Percentiles rank a stretch among this genome's conserved stretches.
These are phyloP conservation scores for Mormyrus lacerda DNA, from an alignment of 2,113 vertebrate genomes.

Conservation along the genomic window DNA sequence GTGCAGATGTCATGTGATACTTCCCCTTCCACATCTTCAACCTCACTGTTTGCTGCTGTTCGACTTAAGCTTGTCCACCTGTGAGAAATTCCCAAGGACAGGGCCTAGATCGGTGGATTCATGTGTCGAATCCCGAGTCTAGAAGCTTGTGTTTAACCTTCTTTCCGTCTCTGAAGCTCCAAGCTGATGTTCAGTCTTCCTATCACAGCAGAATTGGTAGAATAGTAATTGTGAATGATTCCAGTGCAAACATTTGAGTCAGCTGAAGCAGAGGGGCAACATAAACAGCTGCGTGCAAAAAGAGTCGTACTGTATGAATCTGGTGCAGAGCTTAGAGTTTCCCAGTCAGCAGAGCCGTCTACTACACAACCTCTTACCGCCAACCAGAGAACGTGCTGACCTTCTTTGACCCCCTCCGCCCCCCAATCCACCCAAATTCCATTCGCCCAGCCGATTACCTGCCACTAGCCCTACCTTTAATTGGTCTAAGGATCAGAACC, in stretches of 20 bases:
- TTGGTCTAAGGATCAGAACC: not conserved
- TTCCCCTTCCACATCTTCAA: not conserved
- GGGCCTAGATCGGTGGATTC: not conserved
- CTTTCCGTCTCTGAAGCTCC: not conserved
- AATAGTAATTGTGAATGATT: not conserved
- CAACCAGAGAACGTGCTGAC: not conserved
- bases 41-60: not conserved
- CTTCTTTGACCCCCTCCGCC: not conserved
- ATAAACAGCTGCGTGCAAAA: not conserved
- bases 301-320: not conserved
- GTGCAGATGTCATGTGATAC: conserved; percentile 12
- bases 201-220: not conserved
- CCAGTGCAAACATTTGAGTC: not conserved
- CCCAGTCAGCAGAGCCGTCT: not conserved
- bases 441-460: not conserved
- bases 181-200: not conserved
- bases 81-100: not conserved
- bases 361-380: not conserved
- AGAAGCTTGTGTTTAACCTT: not conserved
- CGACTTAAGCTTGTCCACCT: conserved; percentile 12
- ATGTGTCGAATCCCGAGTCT: not conserved
- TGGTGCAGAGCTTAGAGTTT: not conserved
- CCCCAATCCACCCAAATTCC: not conserved
- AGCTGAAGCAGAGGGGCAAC: not conserved
- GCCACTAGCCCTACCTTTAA: not conserved